Base-by-base conservation (phyloP, 2,113 vertebrate genomes). In the Podilymbus podiceps region DNA sequence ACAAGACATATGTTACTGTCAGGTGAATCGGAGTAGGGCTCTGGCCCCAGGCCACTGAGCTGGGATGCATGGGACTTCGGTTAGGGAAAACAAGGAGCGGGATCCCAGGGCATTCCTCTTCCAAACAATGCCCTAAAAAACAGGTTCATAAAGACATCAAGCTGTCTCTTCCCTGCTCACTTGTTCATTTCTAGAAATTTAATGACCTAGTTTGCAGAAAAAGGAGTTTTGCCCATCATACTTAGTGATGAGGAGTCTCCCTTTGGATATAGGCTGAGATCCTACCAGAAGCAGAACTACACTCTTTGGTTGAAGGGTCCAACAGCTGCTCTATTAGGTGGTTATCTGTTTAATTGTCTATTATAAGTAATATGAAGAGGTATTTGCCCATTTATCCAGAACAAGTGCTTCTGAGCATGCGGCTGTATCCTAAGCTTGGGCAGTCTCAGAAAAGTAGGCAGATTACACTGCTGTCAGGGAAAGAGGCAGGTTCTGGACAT, bases 71-170 rank as follows among this genome's bases (percentile, higher is more conserved):
- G n/a, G 16, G 38, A 42, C 0, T 2, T 35, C 49, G 40, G 28
- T 38, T 12, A 38, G 13, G 13, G 47, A 81, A 53, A 67, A 72
- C 6, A 13, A 53, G 44, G 12, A 85, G 22, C 52, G 52, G 47
- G 9, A 35, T n/a, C 6, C 40, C 10, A 13, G 28, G 19, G 2
- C 47, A 33, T 52, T 52, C 19, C 5, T 30, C 5, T 38, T 67
- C 9, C 0, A 1, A 71, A 49, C 46, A 16, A 5, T 17, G 2
- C 3, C 8, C 11, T 9, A 8, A 8, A 4, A 31, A 69, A 16
- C 9, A 42, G 33, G 9, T 13, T 30, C 22, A 28, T 66, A 69
- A 84, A 83, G 6, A 9, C 11, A 67, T 19, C 28, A 72, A 21
- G 9, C 35, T 58, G 15, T 19, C 11, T 84, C 5, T 50, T 85